Base-by-base conservation (phyloP, 92 coral and sea anemone species). In the Diadumene lineata region DNA sequence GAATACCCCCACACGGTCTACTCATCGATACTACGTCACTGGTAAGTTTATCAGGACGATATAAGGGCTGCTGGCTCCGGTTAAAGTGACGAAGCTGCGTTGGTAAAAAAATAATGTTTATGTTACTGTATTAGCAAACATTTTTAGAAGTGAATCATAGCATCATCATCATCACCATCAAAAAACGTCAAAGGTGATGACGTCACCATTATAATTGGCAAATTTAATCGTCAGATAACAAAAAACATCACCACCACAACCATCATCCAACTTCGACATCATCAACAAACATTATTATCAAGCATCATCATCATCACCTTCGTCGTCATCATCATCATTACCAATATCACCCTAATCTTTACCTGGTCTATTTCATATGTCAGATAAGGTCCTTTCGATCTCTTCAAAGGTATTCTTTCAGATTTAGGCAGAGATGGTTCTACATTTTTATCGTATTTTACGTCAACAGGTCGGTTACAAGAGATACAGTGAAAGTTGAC, bases 1-100 rank as follows among this genome's bases (percentile, higher is more conserved):
- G 98, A 50, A 94, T 92, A 7, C 98, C 98, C 10, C 98, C 98
- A 63, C 98, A 94, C 8, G 98, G 98, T 31, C 98, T 90, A 27
- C 87, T 86, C 0, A 89, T 60, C 25, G 89, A 74, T 43, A 51
- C 38, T 22, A 10, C 68, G 56, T 60, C 34, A 27, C 60, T 79
- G 70, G 56, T 75, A 53, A 11, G 48, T 66, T 60, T 86, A 46
- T 85, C 89, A 10, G 79, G 85, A 56, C 76, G 82, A 32, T 69
- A 74, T 70, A 63, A 55, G 24, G 92, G 53, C 23, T 77, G 86
- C 64, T 82, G 85, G 33, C 85, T 70, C 1, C 90, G 88, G 38
- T 90, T 89, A 53, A 67, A 83, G 69, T 80, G 87, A n/a, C 96
- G 92, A 76, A 90, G 85, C 96, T 81, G 0, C 19, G 64, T 4